Evolutionary conservation across 2,797 vertebrate genomes (phyloP).

Genomic region (Gobionotothen gibberifrons): DNA sequence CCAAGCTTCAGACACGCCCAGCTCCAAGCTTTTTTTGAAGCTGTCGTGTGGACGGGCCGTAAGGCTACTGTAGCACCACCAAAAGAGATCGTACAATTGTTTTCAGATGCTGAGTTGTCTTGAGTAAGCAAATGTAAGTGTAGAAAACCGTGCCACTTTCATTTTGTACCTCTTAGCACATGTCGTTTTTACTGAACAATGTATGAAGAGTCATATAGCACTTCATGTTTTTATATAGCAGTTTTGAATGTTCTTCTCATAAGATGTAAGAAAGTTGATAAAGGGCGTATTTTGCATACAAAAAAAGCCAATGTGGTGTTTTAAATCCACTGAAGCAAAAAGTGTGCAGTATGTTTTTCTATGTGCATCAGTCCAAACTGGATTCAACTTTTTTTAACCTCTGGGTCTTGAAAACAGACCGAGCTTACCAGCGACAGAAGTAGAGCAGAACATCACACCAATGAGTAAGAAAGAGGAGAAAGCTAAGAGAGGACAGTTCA

Average conservation of each 20-base stretch:
- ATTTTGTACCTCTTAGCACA: background rate
- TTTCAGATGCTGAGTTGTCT: background rate
- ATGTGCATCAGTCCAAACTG: slow-evolving; percentile 34
- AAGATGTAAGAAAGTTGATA: slow-evolving; percentile 11
- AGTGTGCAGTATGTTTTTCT: slow-evolving; percentile 10
- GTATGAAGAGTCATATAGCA: background rate
- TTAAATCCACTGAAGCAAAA: slow-evolving; percentile 23
- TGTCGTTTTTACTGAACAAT: background rate
- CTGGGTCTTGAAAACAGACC: slow-evolving; percentile 30
- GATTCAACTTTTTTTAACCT: slow-evolving; percentile 41
- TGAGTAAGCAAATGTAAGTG: background rate
- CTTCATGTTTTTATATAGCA: background rate
- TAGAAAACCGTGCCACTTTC: background rate
- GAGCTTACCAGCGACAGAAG: slow-evolving; percentile 29
- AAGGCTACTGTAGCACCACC: background rate
- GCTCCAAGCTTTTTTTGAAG: too few species aligned
- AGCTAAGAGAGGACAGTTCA: slow-evolving; percentile 12
- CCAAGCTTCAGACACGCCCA: too few species aligned
- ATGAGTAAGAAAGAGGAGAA: slow-evolving; percentile 8
- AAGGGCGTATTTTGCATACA: background rate
- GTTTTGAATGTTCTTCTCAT: background rate
- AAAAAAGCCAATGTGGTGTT: background rate
- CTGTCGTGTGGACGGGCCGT: too few species aligned
- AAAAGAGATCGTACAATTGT: background rate
- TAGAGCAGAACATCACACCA: slow-evolving; percentile 44